Conservation (phyloP, 1,140 invertebrate genomes). For the Yoshiicerus persimilis region DNA sequence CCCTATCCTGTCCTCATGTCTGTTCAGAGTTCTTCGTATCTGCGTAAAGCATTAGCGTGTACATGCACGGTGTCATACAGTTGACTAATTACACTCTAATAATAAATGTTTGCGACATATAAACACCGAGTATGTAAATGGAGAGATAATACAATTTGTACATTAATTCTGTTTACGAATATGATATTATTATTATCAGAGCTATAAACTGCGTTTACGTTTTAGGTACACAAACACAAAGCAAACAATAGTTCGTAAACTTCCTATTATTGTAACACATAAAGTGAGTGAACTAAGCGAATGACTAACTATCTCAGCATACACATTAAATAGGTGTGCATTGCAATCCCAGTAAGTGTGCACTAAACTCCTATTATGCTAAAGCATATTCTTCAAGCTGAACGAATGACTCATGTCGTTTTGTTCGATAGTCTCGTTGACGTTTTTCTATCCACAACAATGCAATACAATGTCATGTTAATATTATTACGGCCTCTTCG, state of each 20-base stretch:
- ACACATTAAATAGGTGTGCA: neutral
- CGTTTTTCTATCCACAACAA: neutral
- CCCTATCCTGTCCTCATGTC: neutral
- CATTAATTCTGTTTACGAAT: neutral
- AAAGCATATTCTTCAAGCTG: neutral
- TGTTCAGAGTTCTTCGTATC: neutral
- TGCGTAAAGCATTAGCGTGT: neutral
- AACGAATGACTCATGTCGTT: neutral
- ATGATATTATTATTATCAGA: neutral
- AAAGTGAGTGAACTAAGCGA: neutral
- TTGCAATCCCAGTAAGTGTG: neutral
- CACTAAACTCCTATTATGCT: neutral
- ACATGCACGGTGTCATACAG: no score
- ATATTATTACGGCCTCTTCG: neutral
- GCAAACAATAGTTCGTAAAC: neutral
- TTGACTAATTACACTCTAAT: neutral
- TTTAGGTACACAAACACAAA: neutral
- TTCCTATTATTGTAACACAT: neutral
- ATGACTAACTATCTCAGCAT: neutral
- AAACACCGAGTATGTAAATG: neutral
- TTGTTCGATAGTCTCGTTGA: neutral
- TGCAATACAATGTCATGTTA: neutral
- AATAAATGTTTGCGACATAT: neutral
- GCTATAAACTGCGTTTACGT: neutral
- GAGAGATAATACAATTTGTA: neutral